phyloP scores from a whole-genome alignment of 2,797 vertebrate genomes.

The Gymnoscopelus braueri region DNA sequence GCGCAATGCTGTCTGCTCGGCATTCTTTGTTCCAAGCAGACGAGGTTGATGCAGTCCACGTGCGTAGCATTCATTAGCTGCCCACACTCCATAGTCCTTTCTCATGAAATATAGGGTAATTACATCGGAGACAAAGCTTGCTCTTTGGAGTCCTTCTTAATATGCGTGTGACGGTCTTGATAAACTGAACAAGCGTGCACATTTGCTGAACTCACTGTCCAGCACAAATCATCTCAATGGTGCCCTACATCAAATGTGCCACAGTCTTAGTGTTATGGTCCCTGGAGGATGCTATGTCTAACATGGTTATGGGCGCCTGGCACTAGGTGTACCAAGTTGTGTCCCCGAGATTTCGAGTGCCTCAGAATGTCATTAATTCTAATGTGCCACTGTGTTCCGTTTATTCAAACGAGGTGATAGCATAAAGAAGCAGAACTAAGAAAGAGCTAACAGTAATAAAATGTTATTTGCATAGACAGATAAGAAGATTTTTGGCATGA shows the following conservation, averaged over 20 bases:
- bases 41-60: constrained; percentile 26
- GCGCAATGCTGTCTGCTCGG: constrained; percentile 7
- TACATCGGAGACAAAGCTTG: constrained; percentile 30
- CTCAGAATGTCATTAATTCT: no score
- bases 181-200: constrained; percentile 24
- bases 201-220: constrained; percentile 29
- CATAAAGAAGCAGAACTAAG: no score
- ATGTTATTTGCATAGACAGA: no score
- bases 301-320: no score
- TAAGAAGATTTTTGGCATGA: no score
- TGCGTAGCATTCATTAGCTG: constrained; percentile 26
- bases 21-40: constrained; percentile 33
- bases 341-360: no score
- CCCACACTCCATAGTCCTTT: neutral
- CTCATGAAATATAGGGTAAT: constrained; percentile 38
- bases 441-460: no score
- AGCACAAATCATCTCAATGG: constrained; percentile 31
- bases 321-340: no score
- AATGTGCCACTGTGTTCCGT: no score
- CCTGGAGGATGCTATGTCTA: no score
- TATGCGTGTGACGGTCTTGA: constrained; percentile 25
- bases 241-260: constrained; percentile 32
- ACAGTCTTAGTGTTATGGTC: neutral
- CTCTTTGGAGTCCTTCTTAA: constrained; percentile 17
- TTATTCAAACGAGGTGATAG: no score